These are phyloP conservation scores for Carcharodon carcharias DNA, from an alignment of 2,797 vertebrate genomes.

Conservation along the genomic window DNA sequence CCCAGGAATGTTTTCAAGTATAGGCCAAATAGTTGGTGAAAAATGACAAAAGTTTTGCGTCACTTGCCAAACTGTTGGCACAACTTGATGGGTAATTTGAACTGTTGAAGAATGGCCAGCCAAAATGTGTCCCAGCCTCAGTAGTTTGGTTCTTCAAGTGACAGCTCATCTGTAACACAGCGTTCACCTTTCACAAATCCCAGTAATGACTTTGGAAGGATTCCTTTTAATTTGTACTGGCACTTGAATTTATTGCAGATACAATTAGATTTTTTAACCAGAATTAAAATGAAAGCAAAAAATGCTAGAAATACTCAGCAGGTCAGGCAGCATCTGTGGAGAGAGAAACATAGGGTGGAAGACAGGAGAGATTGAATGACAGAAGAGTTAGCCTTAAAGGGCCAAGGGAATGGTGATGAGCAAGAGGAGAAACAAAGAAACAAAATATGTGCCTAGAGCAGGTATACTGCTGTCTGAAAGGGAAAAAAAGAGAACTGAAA, in stretches of 20 bases:
- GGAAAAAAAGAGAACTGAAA: neutral
- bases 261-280: neutral
- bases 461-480: too few species aligned
- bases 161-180: neutral
- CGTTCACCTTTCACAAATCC: neutral
- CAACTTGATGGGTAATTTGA: neutral
- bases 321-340: too few species aligned
- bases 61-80: neutral
- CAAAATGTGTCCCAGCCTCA: neutral
- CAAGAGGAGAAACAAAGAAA: too few species aligned
- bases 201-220: neutral
- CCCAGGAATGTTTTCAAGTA: neutral
- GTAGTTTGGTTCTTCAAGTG: neutral
- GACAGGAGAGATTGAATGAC: neutral
- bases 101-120: neutral
- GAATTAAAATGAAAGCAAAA: neutral
- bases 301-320: neutral
- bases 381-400: neutral
- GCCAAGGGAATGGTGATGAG: neutral
- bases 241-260: neutral
- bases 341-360: neutral
- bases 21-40: neutral
- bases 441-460: too few species aligned
- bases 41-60: neutral
- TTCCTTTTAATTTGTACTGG: neutral